Percentiles rank a stretch among this genome's conserved stretches.
These are phyloP conservation scores for Austrofundulus limnaeus DNA, from an alignment of 2,113 vertebrate genomes.

Conservation along the genomic window DNA sequence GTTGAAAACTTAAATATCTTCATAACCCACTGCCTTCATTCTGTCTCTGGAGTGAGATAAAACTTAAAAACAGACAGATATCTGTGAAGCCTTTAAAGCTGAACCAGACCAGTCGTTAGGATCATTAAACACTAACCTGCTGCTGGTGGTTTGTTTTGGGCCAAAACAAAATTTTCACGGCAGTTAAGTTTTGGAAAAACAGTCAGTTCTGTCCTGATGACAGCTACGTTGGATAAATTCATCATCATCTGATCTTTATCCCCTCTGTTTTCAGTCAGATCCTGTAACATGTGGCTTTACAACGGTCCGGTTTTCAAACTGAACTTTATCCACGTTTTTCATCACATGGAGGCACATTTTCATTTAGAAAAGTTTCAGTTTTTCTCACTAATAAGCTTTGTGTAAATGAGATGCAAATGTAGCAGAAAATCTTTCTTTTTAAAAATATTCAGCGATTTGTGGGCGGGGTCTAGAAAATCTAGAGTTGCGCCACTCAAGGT, in stretches of 20 bases:
- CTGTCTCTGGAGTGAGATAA: conserved; percentile 25
- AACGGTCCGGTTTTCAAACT: too few species aligned
- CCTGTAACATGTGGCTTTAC: background rate
- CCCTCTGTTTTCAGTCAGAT: background rate
- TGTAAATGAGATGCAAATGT: too few species aligned
- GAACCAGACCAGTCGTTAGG: conserved; percentile 10
- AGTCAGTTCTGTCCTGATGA: background rate
- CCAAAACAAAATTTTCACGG: conserved; percentile 34
- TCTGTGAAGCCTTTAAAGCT: conserved; percentile 30
- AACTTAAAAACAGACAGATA: conserved; percentile 9
- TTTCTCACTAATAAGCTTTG: too few species aligned
- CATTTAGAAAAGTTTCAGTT: too few species aligned
- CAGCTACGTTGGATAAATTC: too few species aligned
- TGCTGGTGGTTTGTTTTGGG: conserved; percentile 27
- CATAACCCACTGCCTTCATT: background rate
- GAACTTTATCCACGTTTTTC: too few species aligned
- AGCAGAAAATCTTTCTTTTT: too few species aligned
- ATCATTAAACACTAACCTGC: background rate
- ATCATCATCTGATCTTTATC: background rate
- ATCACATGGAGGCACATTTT: too few species aligned
- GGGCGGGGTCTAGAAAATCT: too few species aligned
- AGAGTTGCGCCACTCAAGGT: too few species aligned
- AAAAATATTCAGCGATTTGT: too few species aligned
- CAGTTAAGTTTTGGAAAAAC: background rate
- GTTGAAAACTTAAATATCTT: background rate